A percentile compares a stretch with the other conserved stretches of the same genome.
Evolutionary conservation across 2,797 vertebrate genomes (phyloP).

Genomic region (Enteromius argenteus): DNA sequence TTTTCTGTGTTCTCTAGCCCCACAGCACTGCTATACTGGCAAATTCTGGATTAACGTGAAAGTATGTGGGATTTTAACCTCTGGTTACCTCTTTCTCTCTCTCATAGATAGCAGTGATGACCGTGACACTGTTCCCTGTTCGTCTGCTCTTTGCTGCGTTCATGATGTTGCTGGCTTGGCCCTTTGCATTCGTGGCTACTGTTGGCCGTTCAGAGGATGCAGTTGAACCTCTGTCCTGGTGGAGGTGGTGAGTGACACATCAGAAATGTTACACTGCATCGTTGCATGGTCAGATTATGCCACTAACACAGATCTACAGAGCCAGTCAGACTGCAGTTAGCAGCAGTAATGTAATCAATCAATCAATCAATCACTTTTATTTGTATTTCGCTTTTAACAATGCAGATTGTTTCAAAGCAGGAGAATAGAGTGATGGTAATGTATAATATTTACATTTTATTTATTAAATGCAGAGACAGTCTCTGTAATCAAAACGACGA

Average conservation of each 20-base stretch:
- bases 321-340: not conserved
- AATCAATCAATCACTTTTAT: no score
- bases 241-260: conserved; percentile 87
- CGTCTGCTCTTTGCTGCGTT: conserved; percentile 84
- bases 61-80: conserved; percentile 9
- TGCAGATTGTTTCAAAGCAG: no score
- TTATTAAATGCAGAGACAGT: no score
- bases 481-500: no score
- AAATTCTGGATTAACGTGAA: not conserved
- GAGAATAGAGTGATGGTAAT: no score
- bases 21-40: not conserved
- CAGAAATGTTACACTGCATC: not conserved
- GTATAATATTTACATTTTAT: no score
- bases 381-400: no score
- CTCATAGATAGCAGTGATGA: conserved; percentile 55
- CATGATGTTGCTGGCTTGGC: conserved; percentile 98
- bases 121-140: conserved; percentile 39
- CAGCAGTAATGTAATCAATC: not conserved
- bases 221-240: conserved; percentile 87
- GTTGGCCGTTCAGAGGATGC: conserved; percentile 84
- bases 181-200: conserved; percentile 90
- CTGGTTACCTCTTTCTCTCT: not conserved
- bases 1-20: not conserved
- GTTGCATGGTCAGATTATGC: not conserved
- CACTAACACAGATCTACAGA: not conserved